A percentile compares a stretch with the other conserved stretches of the same genome.
phyloP scores from a whole-genome alignment of 2,888 invertebrate species.

The Plebejus argus region DNA sequence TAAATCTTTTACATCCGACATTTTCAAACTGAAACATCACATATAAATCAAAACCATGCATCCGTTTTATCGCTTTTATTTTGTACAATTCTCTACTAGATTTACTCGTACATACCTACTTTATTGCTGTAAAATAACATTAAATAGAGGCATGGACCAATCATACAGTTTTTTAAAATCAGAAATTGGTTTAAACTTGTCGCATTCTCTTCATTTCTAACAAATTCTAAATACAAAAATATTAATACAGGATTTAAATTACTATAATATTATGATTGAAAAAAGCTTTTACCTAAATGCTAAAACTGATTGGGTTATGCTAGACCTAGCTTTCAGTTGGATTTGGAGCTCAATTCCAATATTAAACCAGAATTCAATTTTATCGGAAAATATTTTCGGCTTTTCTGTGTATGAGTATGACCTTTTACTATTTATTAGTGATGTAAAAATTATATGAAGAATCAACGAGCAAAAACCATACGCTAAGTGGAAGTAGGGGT shows the following conservation, averaged over 20 bases:
- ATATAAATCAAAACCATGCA: background rate
- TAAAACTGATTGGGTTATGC: constrained; percentile 4
- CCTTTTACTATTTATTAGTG: too few relatives aligned
- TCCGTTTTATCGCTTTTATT: background rate
- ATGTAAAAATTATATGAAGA: too few relatives aligned
- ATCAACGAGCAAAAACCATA: too few relatives aligned
- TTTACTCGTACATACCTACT: too few relatives aligned
- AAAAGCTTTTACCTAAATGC: background rate
- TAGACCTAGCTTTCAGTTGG: background rate
- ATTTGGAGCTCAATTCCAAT: constrained; percentile 11
- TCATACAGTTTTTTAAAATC: too few relatives aligned
- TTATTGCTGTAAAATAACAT: too few relatives aligned
- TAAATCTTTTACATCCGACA: background rate
- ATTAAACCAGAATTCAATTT: constrained; percentile 11
- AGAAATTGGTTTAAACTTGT: background rate
- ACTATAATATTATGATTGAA: constrained; percentile 5
- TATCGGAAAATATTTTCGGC: background rate
- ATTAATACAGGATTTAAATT: background rate
- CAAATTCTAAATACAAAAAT: background rate
- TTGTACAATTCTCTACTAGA: background rate
- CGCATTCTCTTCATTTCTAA: background rate
- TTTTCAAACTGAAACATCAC: background rate
- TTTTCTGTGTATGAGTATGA: background rate
- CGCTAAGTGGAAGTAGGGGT: too few relatives aligned
- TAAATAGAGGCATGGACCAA: too few relatives aligned